These are phyloP conservation scores for Lepidostoma basale DNA, from an alignment of 1,140 invertebrate species.

Conservation along the genomic window DNA sequence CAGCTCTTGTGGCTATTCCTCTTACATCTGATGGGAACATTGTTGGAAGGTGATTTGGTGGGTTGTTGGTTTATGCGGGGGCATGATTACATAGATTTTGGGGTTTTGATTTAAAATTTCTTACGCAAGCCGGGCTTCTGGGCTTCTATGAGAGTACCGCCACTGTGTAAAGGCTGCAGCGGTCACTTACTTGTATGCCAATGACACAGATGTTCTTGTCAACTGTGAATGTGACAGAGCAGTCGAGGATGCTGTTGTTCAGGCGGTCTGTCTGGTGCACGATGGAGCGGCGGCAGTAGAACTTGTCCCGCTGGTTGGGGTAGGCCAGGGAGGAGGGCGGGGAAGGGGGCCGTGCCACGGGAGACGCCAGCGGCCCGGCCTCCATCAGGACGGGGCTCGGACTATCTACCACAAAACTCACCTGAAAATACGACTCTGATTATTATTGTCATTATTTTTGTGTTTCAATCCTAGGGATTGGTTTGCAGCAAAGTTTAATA, in stretches of 20 bases:
- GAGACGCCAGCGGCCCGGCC: conserved; percentile 48
- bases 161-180: too few species aligned
- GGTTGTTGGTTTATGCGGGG: too few species aligned
- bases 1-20: too few species aligned
- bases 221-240: conserved; percentile 76
- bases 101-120: too few species aligned
- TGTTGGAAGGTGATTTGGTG: too few species aligned
- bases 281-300: conserved; percentile 69
- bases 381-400: conserved; percentile 54
- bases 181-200: conserved; percentile 71
- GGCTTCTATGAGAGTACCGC: too few species aligned
- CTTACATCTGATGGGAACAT: too few species aligned
- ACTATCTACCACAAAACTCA: conserved; percentile 55
- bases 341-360: neutral
- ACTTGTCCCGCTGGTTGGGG: conserved; percentile 52
- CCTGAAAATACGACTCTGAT: neutral
- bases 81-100: too few species aligned
- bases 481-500: too few species aligned
- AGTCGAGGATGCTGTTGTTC: conserved; percentile 75
- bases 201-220: conserved; percentile 78
- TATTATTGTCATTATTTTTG: neutral
- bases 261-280: conserved; percentile 68
- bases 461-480: too few species aligned
- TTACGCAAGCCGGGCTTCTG: too few species aligned
- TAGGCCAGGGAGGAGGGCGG: neutral